Conservation (phyloP, 2,113 vertebrate species). For the Anser cygnoides region DNA sequence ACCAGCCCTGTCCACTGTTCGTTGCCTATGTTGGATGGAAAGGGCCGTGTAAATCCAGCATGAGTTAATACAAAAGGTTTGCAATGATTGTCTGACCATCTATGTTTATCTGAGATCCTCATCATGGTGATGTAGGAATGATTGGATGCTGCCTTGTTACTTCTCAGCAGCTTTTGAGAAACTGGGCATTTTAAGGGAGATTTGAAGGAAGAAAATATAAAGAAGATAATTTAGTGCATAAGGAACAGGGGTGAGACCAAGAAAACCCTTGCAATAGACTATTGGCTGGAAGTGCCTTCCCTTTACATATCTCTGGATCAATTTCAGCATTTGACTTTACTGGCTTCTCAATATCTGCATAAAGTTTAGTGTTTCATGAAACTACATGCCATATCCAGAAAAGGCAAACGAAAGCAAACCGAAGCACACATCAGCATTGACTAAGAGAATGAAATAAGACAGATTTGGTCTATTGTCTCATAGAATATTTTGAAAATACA, state of each 20-base stretch:
- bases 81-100: neutral
- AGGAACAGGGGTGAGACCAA: neutral
- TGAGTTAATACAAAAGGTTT: neutral
- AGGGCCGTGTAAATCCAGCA: accelerated
- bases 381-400: neutral
- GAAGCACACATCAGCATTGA: neutral
- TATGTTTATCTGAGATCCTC: neutral
- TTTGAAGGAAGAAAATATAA: neutral
- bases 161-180: neutral
- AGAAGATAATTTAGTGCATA: no score
- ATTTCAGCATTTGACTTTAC: neutral
- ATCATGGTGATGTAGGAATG: accelerated
- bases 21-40: accelerated
- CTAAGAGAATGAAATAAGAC: neutral
- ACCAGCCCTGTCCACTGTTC: neutral
- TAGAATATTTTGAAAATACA: neutral
- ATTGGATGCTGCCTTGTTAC: neutral
- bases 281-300: neutral
- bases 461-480: neutral
- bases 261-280: neutral
- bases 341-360: neutral
- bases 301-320: neutral
- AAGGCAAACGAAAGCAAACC: neutral
- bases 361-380: constrained; percentile 2
- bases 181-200: neutral